Percentiles rank a stretch among this genome's conserved stretches.
phyloP scores from a whole-genome alignment of 2,113 vertebrate species.

The Phocoena sinus region DNA sequence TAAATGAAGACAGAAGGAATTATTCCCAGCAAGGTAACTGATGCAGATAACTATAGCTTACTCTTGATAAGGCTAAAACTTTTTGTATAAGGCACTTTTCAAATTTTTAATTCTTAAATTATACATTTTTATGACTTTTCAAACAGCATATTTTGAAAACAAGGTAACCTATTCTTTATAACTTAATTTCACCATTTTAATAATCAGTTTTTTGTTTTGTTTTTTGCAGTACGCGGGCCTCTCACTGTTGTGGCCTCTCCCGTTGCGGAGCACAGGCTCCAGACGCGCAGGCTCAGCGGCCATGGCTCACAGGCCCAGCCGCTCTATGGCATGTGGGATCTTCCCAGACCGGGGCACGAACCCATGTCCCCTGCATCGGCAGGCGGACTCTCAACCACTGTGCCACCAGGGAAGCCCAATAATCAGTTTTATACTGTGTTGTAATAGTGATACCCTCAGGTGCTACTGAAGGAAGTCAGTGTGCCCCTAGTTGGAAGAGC shows the following conservation, averaged over 20 bases:
- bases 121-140: conserved; percentile 16
- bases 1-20: conserved; percentile 21
- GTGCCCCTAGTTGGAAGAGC: not conserved
- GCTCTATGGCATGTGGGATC: no score
- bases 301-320: no score
- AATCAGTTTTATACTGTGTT: not conserved
- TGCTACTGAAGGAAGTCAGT: not conserved
- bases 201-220: not conserved
- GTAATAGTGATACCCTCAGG: not conserved
- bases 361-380: no score
- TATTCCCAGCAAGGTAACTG: not conserved
- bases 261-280: no score
- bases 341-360: no score
- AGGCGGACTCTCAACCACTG: no score
- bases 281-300: no score
- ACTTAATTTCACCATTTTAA: conserved; percentile 4
- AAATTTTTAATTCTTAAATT: conserved; percentile 1
- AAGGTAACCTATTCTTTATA: not conserved
- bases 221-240: no score
- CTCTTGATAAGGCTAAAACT: not conserved
- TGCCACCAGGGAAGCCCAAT: not conserved
- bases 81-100: not conserved
- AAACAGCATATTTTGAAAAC: conserved; percentile 39
- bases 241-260: no score
- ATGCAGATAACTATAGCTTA: not conserved